Evolutionary conservation across 2,888 invertebrate genomes (phyloP).

Genomic region (Nomada fucata): DNA sequence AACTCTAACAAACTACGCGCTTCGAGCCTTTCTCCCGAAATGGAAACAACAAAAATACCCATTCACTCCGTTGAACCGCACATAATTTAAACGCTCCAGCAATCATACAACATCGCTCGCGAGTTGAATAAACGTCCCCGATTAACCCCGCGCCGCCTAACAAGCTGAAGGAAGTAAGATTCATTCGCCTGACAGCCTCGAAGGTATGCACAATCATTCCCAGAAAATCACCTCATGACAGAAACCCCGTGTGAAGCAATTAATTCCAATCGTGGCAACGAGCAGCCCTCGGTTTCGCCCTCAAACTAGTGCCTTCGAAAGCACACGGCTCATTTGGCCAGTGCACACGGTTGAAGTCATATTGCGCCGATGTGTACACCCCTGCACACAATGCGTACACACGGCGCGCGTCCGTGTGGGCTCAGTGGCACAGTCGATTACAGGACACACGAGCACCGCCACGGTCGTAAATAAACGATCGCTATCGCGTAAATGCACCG

Average conservation of each 20-base stretch:
- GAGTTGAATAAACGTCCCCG: no score
- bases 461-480: constrained; percentile 75
- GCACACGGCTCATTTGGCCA: not conserved
- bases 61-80: no score
- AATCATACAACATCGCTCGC: no score
- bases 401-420: not conserved
- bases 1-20: no score
- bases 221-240: not conserved
- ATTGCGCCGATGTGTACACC: no score
- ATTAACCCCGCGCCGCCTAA: no score
- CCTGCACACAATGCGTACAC: not conserved
- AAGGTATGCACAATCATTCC: no score
- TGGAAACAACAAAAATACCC: no score
- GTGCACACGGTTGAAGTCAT: not conserved
- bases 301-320: not conserved
- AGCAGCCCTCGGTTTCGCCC: constrained; percentile 1
- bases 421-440: constrained; percentile 24
- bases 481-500: constrained; percentile 76
- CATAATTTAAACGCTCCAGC: no score
- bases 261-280: not conserved
- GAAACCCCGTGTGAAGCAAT: not conserved
- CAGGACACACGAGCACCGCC: constrained; percentile 38
- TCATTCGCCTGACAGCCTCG: no score
- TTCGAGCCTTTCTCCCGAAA: no score
- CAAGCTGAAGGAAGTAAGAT: no score